Evolutionary conservation across 2,797 vertebrate species (phyloP).

Genomic region (Bryconaethiops microstoma): DNA sequence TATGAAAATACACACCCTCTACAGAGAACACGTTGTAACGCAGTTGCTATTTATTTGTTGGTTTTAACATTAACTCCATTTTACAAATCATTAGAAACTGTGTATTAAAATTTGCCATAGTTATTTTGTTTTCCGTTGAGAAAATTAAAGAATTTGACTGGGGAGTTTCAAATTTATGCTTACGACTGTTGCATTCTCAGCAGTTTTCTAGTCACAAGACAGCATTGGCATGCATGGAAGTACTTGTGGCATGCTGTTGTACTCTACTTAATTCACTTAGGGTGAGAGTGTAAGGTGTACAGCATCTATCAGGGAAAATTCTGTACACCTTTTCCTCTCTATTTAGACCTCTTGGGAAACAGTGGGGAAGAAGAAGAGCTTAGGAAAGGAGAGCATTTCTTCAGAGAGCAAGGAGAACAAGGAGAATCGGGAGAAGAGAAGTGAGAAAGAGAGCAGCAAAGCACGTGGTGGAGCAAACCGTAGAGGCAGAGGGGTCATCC

Average conservation of each 20-base stretch:
- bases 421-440: conserved; percentile 93
- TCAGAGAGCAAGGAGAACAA: conserved; percentile 89
- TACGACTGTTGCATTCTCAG: neutral
- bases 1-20: too few relatives aligned
- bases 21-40: too few relatives aligned
- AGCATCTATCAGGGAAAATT: neutral
- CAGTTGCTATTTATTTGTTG: too few relatives aligned
- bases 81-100: too few relatives aligned
- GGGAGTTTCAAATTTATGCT: too few relatives aligned
- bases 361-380: conserved; percentile 92
- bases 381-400: conserved; percentile 84
- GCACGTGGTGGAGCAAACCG: conserved; percentile 81
- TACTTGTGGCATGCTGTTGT: too few relatives aligned
- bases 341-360: conserved; percentile 96
- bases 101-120: too few relatives aligned
- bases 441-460: conserved; percentile 86
- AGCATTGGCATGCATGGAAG: neutral
- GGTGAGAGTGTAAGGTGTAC: neutral
- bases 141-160: too few relatives aligned
- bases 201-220: neutral
- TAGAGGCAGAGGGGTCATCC: conserved; percentile 84
- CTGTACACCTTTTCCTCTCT: neutral
- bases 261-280: neutral
- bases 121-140: too few relatives aligned
- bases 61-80: too few relatives aligned